These are phyloP conservation scores for Drosophila sucinea DNA, from an alignment of 1,140 invertebrate genomes.

Conservation along the genomic window DNA sequence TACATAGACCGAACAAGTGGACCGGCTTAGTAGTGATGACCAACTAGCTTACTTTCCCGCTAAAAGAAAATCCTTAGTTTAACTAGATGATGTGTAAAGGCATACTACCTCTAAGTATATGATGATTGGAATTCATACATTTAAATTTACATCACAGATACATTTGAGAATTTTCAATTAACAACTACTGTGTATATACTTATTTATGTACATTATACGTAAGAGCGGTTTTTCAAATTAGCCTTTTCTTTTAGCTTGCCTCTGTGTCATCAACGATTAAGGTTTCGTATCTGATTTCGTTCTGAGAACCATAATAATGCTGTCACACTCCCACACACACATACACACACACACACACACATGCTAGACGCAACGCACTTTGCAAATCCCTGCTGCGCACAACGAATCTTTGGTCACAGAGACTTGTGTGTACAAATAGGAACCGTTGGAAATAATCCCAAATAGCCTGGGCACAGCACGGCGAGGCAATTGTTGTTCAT, in stretches of 20 bases:
- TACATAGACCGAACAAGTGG: conserved; percentile 34
- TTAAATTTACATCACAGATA: too few species aligned
- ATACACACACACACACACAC: background rate
- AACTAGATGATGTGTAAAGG: too few species aligned
- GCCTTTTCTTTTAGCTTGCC: conserved; percentile 12
- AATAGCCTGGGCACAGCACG: conserved; percentile 56
- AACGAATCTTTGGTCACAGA: conserved; percentile 29
- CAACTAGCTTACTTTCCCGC: background rate
- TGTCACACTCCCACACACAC: conserved; percentile 21
- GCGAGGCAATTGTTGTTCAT: conserved; percentile 52
- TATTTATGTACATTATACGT: too few species aligned
- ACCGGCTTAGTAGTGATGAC: conserved; percentile 24
- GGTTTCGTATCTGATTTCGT: conserved; percentile 46
- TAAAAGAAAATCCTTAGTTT: background rate
- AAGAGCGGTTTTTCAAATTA: background rate
- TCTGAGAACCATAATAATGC: conserved; percentile 51
- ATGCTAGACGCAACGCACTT: conserved; percentile 36
- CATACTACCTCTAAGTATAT: too few species aligned
- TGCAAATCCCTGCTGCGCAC: conserved; percentile 54
- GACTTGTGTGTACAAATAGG: conserved; percentile 72
- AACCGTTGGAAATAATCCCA: conserved; percentile 65
- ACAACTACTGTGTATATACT: too few species aligned
- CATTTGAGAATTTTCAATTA: too few species aligned
- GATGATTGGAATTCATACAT: too few species aligned
- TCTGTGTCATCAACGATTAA: conserved; percentile 33